Evolutionary conservation across 2,888 invertebrate species (phyloP).

Genomic region (Trilocha varians): DNA sequence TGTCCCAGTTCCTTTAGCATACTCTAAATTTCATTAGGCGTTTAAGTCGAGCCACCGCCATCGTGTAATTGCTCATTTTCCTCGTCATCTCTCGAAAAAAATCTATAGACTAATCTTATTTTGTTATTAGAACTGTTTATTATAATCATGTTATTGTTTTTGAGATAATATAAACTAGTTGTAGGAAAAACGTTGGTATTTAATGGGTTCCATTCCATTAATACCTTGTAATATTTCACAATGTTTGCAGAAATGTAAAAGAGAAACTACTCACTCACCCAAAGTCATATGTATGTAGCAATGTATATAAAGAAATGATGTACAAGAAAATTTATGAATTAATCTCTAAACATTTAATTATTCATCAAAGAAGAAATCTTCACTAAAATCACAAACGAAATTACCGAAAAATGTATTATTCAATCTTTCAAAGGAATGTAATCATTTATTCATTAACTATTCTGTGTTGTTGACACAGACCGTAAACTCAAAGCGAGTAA

Average conservation of each 20-base stretch:
- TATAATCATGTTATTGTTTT: not conserved
- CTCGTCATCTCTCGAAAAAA: constrained; percentile 51
- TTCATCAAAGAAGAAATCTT: too few relatives aligned
- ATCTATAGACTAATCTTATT: constrained; percentile 28
- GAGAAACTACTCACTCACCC: too few relatives aligned
- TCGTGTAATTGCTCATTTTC: constrained; percentile 68
- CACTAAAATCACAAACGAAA: too few relatives aligned
- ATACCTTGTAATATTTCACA: too few relatives aligned
- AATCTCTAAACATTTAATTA: too few relatives aligned
- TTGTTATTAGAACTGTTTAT: constrained; percentile 8
- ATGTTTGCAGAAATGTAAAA: too few relatives aligned
- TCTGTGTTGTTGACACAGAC: not conserved
- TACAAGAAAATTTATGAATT: too few relatives aligned
- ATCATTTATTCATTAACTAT: not conserved
- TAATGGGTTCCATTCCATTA: too few relatives aligned
- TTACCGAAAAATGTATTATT: too few relatives aligned
- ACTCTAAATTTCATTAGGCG: constrained; percentile 71
- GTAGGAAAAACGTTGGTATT: too few relatives aligned
- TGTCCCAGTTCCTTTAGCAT: constrained; percentile 43
- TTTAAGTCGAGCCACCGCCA: constrained; percentile 63
- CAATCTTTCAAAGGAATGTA: not conserved
- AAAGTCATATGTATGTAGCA: too few relatives aligned
- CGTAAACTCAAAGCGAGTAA: constrained; percentile 23
- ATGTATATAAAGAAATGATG: too few relatives aligned
- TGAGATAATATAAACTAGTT: not conserved